These are phyloP conservation scores for Muscina levida DNA, from an alignment of 2,888 invertebrate genomes.

Conservation along the genomic window DNA sequence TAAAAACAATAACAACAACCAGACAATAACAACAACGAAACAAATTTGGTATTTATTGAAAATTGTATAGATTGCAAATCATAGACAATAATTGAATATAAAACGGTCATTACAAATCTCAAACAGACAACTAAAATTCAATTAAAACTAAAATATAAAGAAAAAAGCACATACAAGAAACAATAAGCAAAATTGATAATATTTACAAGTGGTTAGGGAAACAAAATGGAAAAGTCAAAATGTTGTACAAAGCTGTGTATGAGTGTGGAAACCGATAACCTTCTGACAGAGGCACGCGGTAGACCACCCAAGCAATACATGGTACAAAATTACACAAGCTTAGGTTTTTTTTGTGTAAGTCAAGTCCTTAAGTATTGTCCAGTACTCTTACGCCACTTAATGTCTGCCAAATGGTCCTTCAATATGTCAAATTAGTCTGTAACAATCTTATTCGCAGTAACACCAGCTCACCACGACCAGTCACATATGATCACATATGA, in stretches of 20 bases:
- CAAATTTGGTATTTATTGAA: conserved; percentile 42
- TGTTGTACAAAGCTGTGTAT: too few relatives aligned
- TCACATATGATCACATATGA: too few relatives aligned
- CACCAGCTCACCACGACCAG: conserved; percentile 18
- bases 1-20: conserved; percentile 62
- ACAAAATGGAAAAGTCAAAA: not conserved
- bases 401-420: conserved; percentile 63
- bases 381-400: conserved; percentile 53
- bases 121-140: conserved; percentile 42
- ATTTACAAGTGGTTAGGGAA: conserved; percentile 20
- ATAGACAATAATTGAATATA: not conserved
- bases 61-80: conserved; percentile 56
- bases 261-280: too few relatives aligned
- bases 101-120: conserved; percentile 29
- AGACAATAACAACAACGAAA: conserved; percentile 63
- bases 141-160: conserved; percentile 20
- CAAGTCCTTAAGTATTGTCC: conserved; percentile 33
- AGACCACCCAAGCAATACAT: conserved; percentile 46
- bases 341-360: too few relatives aligned
- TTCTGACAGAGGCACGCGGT: too few relatives aligned
- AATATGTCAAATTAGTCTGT: conserved; percentile 65
- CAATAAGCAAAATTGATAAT: conserved; percentile 20
- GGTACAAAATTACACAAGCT: conserved; percentile 20
- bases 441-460: conserved; percentile 2
- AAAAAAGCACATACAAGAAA: not conserved